Evolutionary conservation across 2,113 vertebrate species (phyloP).

Genomic region (Toxostoma redivivum): DNA sequence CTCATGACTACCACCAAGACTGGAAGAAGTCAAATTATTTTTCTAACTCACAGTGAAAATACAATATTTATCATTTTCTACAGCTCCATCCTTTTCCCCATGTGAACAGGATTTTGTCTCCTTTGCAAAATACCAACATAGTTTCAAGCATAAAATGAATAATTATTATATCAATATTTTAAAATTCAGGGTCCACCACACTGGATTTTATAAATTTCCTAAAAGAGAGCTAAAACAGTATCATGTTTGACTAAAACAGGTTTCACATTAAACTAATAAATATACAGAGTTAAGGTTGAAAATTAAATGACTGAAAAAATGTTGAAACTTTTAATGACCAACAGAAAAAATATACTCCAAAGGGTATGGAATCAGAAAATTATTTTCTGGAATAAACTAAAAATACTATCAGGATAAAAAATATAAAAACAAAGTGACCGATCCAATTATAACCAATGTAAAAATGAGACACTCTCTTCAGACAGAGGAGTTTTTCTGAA

Average conservation of each 20-base stretch:
- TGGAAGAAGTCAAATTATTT: background rate
- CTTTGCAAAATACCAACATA: background rate
- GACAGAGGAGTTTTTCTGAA: background rate
- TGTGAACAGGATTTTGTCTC: background rate
- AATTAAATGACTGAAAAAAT: background rate
- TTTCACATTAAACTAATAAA: background rate
- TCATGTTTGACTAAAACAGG: background rate
- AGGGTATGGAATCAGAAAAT: background rate
- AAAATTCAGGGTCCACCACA: background rate
- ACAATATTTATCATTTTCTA: background rate
- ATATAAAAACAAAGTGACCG: background rate
- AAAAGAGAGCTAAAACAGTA: background rate
- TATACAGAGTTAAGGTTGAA: background rate
- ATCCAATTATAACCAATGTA: background rate
- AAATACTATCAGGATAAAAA: background rate
- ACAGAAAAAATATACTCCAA: background rate
- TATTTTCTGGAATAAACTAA: background rate
- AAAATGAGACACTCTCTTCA: background rate
- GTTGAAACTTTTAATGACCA: background rate
- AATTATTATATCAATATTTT: background rate
- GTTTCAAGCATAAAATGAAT: background rate
- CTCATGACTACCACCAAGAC: background rate
- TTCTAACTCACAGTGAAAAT: slow-evolving; percentile 10
- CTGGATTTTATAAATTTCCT: background rate
- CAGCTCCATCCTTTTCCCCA: background rate